Conservation (phyloP, 2,113 vertebrate species). For the Ceyx margarethae region DNA sequence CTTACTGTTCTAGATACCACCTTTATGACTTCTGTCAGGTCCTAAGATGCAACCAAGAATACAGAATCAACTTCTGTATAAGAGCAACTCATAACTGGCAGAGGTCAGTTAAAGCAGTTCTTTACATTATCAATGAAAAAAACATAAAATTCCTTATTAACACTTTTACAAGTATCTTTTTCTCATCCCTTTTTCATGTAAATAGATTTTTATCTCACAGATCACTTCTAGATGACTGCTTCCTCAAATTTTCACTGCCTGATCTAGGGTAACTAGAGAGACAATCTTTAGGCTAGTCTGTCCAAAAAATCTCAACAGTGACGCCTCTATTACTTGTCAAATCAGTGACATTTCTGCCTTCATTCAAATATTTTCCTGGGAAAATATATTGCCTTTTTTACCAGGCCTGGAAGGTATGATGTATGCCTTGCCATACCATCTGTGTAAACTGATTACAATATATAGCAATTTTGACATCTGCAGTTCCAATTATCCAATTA, state of each 20-base stretch:
- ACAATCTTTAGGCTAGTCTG: background rate
- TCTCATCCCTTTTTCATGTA: background rate
- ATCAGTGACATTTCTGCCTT: constrained; percentile 2
- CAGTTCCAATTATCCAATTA: background rate
- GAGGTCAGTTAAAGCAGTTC: background rate
- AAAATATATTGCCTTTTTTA: background rate
- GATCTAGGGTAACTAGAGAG: background rate
- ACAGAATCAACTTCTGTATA: background rate
- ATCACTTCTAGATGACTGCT: background rate
- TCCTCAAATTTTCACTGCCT: background rate
- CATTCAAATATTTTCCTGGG: background rate
- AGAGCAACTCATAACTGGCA: background rate
- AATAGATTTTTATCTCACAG: background rate
- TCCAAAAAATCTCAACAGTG: background rate
- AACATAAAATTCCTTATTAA: background rate
- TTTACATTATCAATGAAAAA: background rate
- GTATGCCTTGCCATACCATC: background rate
- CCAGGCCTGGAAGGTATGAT: background rate
- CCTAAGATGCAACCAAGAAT: background rate
- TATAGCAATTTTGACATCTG: background rate
- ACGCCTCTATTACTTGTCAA: background rate
- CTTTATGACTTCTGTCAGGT: background rate
- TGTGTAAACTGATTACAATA: background rate
- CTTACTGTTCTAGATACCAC: background rate
- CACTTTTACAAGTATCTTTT: background rate